Conservation (phyloP, 2,113 vertebrate species). For the Scophthalmus maximus region DNA sequence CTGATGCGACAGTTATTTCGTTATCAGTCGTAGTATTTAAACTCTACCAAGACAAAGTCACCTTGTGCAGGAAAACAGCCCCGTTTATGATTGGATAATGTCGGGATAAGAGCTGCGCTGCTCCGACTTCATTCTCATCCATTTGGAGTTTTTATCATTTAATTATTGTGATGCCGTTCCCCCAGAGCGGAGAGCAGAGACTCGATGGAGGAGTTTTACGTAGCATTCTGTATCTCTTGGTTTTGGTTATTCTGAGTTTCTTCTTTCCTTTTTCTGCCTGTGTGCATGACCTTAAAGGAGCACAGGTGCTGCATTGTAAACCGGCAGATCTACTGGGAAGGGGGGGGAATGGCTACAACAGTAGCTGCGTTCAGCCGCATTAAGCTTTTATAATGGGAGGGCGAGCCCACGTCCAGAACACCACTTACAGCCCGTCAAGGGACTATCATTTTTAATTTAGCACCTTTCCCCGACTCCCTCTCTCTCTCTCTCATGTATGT, state of each 20-base stretch:
- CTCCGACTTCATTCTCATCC: constrained; percentile 25
- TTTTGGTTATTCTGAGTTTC: constrained; percentile 5
- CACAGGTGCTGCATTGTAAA: constrained; percentile 3
- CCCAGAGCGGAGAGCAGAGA: background rate
- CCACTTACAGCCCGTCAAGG: constrained; percentile 72
- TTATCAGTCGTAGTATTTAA: constrained; percentile 33
- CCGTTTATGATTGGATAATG: constrained; percentile 27
- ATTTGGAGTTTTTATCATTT: constrained; percentile 39
- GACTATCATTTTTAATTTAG: constrained; percentile 82
- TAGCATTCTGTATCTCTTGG: constrained; percentile 5
- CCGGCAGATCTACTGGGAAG: constrained; percentile 31
- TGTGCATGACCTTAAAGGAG: constrained; percentile 15
- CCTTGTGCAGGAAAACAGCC: constrained; percentile 26
- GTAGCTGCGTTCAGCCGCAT: constrained; percentile 54
- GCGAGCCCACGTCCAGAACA: constrained; percentile 62
- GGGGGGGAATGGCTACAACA: constrained; percentile 35
- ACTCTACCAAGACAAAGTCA: constrained; percentile 28
- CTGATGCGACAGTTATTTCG: constrained; percentile 33
- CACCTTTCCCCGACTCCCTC: constrained; percentile 60
- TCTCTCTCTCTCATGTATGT: constrained; percentile 71
- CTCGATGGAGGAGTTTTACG: constrained; percentile 1
- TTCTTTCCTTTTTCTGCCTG: constrained; percentile 4
- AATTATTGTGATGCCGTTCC: constrained; percentile 28
- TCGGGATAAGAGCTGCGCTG: constrained; percentile 12
- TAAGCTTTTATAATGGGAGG: constrained; percentile 76